Evolutionary conservation across 2,797 vertebrate genomes (phyloP).

Genomic region (Acipenser oxyrinchus): DNA sequence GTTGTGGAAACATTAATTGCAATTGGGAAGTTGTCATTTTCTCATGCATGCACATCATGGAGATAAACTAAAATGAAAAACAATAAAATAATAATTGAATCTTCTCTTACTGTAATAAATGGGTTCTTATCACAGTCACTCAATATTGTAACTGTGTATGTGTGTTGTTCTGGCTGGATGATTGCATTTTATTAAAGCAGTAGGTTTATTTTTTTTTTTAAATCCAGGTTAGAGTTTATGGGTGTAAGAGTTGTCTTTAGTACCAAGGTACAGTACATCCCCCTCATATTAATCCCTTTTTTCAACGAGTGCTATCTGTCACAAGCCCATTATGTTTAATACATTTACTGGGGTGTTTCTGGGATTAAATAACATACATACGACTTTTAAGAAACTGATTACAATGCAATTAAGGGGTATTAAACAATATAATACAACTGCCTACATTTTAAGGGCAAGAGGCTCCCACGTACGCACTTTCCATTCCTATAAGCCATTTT

Average conservation of each 20-base stretch:
- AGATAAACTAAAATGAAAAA: neutral
- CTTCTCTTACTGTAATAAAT: neutral
- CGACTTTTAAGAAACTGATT: too few relatives aligned
- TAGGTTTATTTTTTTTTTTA: neutral
- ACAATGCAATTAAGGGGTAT: too few relatives aligned
- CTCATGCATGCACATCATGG: neutral
- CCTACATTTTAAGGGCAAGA: too few relatives aligned
- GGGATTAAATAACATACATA: too few relatives aligned
- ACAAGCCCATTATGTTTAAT: too few relatives aligned
- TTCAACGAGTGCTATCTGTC: neutral
- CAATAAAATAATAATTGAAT: conserved; percentile 1
- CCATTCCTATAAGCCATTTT: too few relatives aligned
- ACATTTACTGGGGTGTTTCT: too few relatives aligned
- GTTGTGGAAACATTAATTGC: conserved; percentile 29
- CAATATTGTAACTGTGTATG: neutral
- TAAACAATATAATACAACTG: too few relatives aligned
- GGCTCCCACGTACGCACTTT: too few relatives aligned
- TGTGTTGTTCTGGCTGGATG: neutral
- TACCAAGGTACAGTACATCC: neutral
- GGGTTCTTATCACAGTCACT: neutral
- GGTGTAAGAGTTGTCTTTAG: neutral
- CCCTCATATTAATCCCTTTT: neutral
- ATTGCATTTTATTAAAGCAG: neutral
- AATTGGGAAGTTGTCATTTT: conserved; percentile 12
- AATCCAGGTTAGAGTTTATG: neutral